phyloP scores from a whole-genome alignment of 2,888 invertebrate genomes.

The Mythimna impura region DNA sequence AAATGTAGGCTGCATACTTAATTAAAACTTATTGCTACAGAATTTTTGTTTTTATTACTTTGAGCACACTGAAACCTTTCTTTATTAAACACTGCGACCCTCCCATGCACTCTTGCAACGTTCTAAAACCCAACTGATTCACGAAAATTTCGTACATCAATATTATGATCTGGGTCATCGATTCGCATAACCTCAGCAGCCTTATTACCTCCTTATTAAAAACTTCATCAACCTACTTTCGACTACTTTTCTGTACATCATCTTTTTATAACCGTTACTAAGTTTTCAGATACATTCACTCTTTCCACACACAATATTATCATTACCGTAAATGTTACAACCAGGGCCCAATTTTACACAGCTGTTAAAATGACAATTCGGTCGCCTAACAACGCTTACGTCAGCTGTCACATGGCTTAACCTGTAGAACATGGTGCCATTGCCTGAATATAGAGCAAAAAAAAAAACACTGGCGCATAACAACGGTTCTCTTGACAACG shows the following conservation, averaged over 20 bases:
- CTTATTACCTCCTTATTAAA: slow-evolving; percentile 9
- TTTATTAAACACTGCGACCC: not conserved
- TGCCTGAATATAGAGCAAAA: slow-evolving; percentile 34
- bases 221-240: slow-evolving; percentile 16
- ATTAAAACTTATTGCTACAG: not conserved
- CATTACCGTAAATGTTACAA: not conserved
- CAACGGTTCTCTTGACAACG: slow-evolving; percentile 75
- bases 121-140: slow-evolving; percentile 23
- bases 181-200: slow-evolving; percentile 33
- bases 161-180: slow-evolving; percentile 52
- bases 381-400: slow-evolving; percentile 53
- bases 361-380: slow-evolving; percentile 49
- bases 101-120: slow-evolving; percentile 21
- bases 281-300: not conserved
- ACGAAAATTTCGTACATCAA: slow-evolving; percentile 38
- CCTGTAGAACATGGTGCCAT: slow-evolving; percentile 48
- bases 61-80: not conserved
- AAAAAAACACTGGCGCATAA: slow-evolving; percentile 69
- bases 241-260: not conserved
- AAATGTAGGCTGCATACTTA: slow-evolving; percentile 1
- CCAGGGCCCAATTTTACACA: slow-evolving; percentile 27
- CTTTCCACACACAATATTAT: not conserved
- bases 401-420: slow-evolving; percentile 46
- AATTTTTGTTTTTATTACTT: not conserved
- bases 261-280: not conserved